Percentiles rank a stretch among this genome's conserved stretches.
These are phyloP conservation scores for Phalacrocorax pelagicus DNA, from an alignment of 2,113 vertebrate species.

Conservation along the genomic window DNA sequence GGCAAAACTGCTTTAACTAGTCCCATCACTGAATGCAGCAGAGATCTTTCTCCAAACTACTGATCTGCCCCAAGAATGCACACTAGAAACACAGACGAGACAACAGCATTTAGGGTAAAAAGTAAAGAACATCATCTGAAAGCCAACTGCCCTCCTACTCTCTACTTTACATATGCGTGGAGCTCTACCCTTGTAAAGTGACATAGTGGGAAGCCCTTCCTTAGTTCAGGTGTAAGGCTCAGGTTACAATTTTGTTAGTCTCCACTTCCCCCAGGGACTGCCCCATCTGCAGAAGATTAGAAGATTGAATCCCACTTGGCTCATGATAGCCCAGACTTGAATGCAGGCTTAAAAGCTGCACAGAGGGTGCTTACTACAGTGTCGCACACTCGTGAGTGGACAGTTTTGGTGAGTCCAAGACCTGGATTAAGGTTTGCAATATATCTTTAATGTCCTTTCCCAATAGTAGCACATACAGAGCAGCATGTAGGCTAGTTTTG, in stretches of 20 bases:
- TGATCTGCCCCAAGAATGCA: background rate
- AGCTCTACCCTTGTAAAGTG: background rate
- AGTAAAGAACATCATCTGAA: background rate
- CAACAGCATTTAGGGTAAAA: background rate
- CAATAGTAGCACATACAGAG: background rate
- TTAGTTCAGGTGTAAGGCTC: background rate
- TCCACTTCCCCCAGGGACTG: background rate
- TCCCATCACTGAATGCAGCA: background rate
- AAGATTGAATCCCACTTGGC: background rate
- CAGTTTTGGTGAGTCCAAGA: background rate
- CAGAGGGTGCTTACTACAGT: background rate
- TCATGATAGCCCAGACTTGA: background rate
- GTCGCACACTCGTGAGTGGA: rapidly evolving
- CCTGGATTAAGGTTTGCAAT: background rate
- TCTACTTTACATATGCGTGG: background rate
- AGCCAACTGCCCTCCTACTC: background rate
- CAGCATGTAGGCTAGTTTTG: background rate
- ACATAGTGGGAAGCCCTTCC: background rate
- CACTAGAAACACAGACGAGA: background rate
- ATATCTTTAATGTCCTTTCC: background rate
- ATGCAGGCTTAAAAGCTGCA: background rate
- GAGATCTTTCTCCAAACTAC: background rate
- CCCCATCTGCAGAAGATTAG: background rate
- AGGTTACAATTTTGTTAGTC: background rate
- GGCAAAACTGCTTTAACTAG: background rate